Evolutionary conservation across 1,140 invertebrate genomes (phyloP), one percentile per base, ranked within the genome.

Genomic region (Tetraneura akinire): DNA sequence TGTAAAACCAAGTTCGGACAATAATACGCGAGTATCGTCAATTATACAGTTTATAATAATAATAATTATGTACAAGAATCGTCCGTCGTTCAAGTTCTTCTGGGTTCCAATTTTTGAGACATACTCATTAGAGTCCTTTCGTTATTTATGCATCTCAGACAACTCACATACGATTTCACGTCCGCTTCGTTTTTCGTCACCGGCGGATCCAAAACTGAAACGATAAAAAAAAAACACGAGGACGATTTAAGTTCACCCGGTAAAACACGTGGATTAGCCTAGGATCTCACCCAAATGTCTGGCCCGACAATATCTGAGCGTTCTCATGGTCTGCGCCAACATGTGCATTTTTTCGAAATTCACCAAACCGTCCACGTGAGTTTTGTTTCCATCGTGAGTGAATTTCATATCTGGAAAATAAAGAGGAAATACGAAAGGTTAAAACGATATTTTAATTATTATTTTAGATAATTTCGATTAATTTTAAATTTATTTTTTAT

Each of bases 301-400:
- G 81, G 90, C 90, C 83, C 92, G 88, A 85, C 92, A 94, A 83
- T 91, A 92, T 80, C 91, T 86, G 78, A 95, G 90, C 51, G 90
- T 93, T 81, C 92, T 87, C 86, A 95, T 89, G 1, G 92, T 93
- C 85, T 94, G 92, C 26, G 92, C 92, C 83, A 95, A 88, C 92
- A 95, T 93, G 84, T 95, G 93, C 94, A 96, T 96, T 87, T 96
- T 96, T 85, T 96, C 94, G 87, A 95, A 96, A 85, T 95, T 96
- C 32, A 96, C 92, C 55, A 96, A 86, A 13, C 91, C 92, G 84
- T 94, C 92, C 81, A 93, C 88, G 83, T 91, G 91, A 3, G 93
- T 95, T 85, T 94, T 94, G 85, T 95, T 96, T n/a, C 94, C 94
- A 86, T 95, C 94, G 85, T 96, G 93, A 16, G 92, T 92, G 84